Conservation (phyloP, 2,888 invertebrate species). For the Ctena decussata region DNA sequence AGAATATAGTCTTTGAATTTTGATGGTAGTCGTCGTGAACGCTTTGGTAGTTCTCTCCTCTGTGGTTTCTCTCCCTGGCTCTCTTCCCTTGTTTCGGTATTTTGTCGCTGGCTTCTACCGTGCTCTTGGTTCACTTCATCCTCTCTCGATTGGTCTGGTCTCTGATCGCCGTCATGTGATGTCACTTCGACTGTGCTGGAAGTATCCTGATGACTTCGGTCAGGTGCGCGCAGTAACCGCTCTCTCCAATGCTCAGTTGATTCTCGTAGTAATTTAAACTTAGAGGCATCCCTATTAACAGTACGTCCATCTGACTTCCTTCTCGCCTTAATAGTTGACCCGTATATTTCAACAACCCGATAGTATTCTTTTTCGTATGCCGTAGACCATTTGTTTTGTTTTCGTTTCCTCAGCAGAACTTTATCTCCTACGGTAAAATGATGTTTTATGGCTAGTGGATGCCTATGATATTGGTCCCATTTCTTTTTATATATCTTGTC, state of each 20-base stretch:
- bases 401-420: constrained; percentile 25
- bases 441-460: neutral
- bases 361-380: constrained; percentile 48
- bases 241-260: neutral
- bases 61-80: neutral
- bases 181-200: neutral
- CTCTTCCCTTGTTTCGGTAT: too few relatives aligned
- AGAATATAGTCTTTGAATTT: too few relatives aligned
- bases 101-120: neutral
- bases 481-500: neutral
- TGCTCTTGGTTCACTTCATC: neutral
- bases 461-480: neutral
- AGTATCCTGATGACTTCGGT: neutral
- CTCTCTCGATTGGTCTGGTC: neutral
- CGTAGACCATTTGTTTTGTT: too few relatives aligned
- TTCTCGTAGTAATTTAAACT: constrained; percentile 4
- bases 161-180: neutral
- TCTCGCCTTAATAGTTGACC: constrained; percentile 37
- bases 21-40: neutral
- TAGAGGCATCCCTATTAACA: neutral
- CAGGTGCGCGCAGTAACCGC: neutral
- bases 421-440: constrained; percentile 23
- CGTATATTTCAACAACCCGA: constrained; percentile 16
- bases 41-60: neutral
- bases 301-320: constrained; percentile 27